phyloP scores from a whole-genome alignment of 2,113 vertebrate species.

The Pygoscelis adeliae region DNA sequence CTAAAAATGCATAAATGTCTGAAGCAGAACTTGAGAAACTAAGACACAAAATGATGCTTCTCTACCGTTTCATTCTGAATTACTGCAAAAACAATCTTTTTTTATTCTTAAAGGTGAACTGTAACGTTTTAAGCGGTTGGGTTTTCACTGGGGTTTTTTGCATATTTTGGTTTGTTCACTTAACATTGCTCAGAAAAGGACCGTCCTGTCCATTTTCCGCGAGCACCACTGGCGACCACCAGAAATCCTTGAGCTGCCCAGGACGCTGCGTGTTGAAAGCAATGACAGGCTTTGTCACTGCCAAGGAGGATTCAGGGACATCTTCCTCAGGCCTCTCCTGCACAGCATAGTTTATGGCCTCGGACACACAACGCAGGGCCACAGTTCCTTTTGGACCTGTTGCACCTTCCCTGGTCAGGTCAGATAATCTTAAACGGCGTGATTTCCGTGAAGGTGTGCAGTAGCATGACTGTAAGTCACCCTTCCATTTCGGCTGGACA shows the following conservation, averaged over 20 bases:
- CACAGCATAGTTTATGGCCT: neutral
- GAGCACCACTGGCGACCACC: neutral
- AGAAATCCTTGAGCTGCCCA: neutral
- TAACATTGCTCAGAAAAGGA: neutral
- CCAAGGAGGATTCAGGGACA: neutral
- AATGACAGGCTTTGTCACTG: neutral
- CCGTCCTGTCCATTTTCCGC: neutral
- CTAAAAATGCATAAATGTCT: neutral
- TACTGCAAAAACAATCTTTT: neutral
- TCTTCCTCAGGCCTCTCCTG: neutral
- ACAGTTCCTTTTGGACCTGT: neutral
- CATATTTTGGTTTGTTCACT: neutral
- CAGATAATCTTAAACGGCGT: neutral
- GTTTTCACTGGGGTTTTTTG: neutral
- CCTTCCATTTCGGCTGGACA: neutral
- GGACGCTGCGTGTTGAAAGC: neutral
- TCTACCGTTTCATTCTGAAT: neutral
- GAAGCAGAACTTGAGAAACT: neutral
- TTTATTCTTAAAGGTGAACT: neutral
- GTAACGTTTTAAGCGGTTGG: neutral
- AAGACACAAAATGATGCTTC: neutral
- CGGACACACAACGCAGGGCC: rapidly evolving
- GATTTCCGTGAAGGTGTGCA: neutral
- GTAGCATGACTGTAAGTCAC: neutral
- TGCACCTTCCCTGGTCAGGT: neutral